These are phyloP conservation scores for Istiophorus platypterus DNA, from an alignment of 2,113 vertebrate genomes.

Conservation along the genomic window DNA sequence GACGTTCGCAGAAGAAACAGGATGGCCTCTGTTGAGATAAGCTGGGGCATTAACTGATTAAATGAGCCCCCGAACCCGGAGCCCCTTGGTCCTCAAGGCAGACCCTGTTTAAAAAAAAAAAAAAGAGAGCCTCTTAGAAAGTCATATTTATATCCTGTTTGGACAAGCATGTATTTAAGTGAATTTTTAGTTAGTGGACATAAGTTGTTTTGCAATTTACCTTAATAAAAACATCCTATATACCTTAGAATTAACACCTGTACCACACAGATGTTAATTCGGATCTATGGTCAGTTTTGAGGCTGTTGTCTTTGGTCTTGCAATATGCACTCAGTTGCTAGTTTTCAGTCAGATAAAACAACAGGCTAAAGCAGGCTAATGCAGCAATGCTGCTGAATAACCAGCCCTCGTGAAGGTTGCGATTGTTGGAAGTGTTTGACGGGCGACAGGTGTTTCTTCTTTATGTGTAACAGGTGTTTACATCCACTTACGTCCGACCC, in stretches of 20 bases:
- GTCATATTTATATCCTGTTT: constrained; percentile 3
- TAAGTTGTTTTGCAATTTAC: background rate
- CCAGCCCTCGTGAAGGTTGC: background rate
- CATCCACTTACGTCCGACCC: background rate
- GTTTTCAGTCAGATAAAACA: no score
- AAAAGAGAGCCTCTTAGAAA: background rate
- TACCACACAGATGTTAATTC: background rate
- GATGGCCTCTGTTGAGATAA: constrained; percentile 39
- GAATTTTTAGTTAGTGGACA: background rate
- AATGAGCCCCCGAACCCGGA: constrained; percentile 2
- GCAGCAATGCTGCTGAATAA: background rate
- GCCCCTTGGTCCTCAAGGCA: background rate
- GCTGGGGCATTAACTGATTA: constrained; percentile 37
- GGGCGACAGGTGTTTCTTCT: background rate
- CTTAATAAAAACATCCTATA: background rate
- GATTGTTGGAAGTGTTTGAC: background rate
- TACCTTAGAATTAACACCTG: background rate
- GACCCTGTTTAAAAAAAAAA: background rate
- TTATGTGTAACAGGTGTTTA: constrained; percentile 2
- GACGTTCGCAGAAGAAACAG: constrained; percentile 39
- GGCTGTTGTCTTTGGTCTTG: background rate
- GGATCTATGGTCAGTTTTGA: background rate
- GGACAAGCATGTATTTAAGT: no score
- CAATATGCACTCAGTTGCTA: background rate
- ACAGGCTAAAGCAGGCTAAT: no score